Base-by-base conservation (phyloP, 2,888 invertebrate genomes). In the Rhagonycha lutea region DNA sequence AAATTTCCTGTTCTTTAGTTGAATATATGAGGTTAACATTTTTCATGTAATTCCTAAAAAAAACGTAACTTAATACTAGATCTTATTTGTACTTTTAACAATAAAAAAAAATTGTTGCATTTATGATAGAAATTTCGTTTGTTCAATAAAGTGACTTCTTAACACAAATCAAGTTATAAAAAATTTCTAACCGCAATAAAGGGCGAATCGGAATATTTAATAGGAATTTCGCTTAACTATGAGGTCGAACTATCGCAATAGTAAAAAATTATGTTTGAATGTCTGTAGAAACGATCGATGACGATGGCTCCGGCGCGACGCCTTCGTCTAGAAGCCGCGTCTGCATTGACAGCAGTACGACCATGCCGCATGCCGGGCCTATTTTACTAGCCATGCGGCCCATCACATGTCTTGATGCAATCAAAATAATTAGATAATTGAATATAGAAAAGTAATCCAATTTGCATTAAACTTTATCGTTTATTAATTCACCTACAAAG, bases 251-350 rank as follows among this genome's bases (percentile, higher is more conserved):
- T 81, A 83, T 83, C 81, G 83, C 83, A 83, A 83, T 83, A 83
- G 84, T 84, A 85, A 85, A 85, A 83, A 83, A 84, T 83, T 80
- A 83, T 83, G 83, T 83, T 82, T 78, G 81, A 83, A 83, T 83
- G 84, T 85, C 85, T 84, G 85, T 81, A 81, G 81, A 80, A 67
- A 74, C 82, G 84, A 87, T 87, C 87, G 87, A 87, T 87, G 86
- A 80, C 83, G 81, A 74, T 83, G 87, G 87, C 86, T 86, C 87
- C 87, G 86, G 84, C 85, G 84, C 85, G 87, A 85, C 87, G 87
- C 85, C 79, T 79, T 79, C 78, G 77, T 76, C 80, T 80, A 82
- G 84, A 83, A 82, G 82, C 83, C 84, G 82, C 80, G 83, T 82
- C 83, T 84, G 82, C 83, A 83, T 81, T 82, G 84, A 83, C 84